Conservation (phyloP, 2,888 invertebrate genomes). For the Pyrrhosoma nymphula region DNA sequence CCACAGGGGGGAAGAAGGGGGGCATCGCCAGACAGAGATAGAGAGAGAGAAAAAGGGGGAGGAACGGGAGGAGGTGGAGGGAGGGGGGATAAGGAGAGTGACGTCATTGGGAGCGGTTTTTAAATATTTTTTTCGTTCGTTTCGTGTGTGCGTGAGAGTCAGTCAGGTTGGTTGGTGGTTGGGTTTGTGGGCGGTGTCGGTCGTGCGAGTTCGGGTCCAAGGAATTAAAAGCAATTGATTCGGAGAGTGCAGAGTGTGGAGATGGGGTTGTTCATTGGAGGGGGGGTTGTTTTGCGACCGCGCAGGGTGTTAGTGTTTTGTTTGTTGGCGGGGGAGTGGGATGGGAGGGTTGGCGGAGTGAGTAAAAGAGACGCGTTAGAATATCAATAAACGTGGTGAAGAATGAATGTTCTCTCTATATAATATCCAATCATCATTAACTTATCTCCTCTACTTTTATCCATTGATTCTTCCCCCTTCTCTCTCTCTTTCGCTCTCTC, state of each 20-base stretch:
- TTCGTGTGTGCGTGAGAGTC: not conserved
- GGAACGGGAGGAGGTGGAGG: not conserved
- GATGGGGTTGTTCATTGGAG: not conserved
- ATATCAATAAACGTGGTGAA: not conserved
- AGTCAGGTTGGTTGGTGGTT: not conserved
- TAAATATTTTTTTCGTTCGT: no score
- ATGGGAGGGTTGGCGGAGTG: not conserved
- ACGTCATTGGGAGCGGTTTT: not conserved
- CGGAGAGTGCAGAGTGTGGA: not conserved
- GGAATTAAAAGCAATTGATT: not conserved
- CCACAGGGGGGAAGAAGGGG: not conserved
- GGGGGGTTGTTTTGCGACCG: not conserved
- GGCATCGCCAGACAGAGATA: not conserved
- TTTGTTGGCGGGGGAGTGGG: not conserved
- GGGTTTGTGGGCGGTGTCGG: not conserved
- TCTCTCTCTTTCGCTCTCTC: not conserved
- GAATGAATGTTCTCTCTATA: not conserved
- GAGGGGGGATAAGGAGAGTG: not conserved
- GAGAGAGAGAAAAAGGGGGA: not conserved
- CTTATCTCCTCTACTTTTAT: not conserved
- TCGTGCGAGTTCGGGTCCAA: not conserved
- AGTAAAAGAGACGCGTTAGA: not conserved
- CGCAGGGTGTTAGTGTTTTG: not conserved
- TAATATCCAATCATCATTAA: not conserved
- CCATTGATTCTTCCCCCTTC: not conserved